Conservation (phyloP, 2,888 invertebrate species). For the Pogonocherus hispidulus region DNA sequence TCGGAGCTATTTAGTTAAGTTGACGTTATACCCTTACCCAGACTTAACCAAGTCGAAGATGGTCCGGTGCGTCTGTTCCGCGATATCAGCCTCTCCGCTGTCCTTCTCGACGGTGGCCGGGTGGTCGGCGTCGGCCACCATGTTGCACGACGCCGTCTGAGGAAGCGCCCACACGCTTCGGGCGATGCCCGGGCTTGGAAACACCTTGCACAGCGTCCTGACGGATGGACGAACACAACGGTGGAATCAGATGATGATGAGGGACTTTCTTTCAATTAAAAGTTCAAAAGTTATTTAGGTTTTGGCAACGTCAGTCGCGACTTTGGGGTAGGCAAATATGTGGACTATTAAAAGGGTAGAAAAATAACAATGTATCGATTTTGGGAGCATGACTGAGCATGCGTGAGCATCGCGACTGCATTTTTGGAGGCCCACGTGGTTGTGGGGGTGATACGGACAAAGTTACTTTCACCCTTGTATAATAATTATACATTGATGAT, state of each 20-base stretch:
- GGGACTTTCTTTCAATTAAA: not conserved
- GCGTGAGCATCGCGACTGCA: not conserved
- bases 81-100: constrained; percentile 68
- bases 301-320: not conserved
- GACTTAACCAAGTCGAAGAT: constrained; percentile 90
- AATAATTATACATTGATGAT: no score
- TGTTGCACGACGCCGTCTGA: constrained; percentile 83
- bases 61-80: constrained; percentile 73
- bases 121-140: constrained; percentile 80
- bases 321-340: not conserved
- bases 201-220: constrained; percentile 73
- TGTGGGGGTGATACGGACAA: not conserved
- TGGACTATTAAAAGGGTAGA: no score
- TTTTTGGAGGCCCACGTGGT: not conserved
- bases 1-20: no score
- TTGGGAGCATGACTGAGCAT: not conserved
- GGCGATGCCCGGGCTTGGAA: constrained; percentile 90
- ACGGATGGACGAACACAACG: constrained; percentile 49
- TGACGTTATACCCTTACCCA: constrained; percentile 79
- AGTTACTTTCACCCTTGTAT: no score
- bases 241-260: not conserved
- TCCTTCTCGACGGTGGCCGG: constrained; percentile 69
- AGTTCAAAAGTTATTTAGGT: not conserved
- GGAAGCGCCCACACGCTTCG: constrained; percentile 91
- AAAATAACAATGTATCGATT: no score